Evolutionary conservation across 2,888 invertebrate species (phyloP).

Genomic region (Agrotis segetum): DNA sequence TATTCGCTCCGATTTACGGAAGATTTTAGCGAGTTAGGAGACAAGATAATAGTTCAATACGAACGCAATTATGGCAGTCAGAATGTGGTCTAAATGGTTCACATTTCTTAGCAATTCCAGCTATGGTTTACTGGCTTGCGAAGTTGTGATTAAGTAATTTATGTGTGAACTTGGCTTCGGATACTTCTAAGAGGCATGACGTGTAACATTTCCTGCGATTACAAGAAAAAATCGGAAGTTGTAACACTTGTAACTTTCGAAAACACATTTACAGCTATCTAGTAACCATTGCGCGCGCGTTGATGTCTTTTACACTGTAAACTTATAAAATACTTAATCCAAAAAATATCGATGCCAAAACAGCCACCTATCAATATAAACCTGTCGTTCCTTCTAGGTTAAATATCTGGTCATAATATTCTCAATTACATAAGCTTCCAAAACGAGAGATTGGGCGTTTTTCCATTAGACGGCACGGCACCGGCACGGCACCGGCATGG

Average conservation of each 20-base stretch:
- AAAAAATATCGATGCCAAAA: conserved; percentile 6
- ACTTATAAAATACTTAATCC: conserved; percentile 2
- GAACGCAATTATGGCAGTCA: conserved; percentile 26
- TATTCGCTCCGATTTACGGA: conserved; percentile 35
- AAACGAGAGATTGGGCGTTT: conserved; percentile 23
- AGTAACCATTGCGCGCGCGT: neutral
- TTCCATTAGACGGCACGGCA: too few species aligned
- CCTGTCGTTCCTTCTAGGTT: conserved; percentile 7
- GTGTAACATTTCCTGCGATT: conserved; percentile 25
- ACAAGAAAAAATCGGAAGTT: conserved; percentile 33
- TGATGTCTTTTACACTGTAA: neutral
- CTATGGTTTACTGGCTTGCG: neutral
- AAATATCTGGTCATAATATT: conserved; percentile 36
- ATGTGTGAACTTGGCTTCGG: conserved; percentile 46
- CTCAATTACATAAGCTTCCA: conserved; percentile 36
- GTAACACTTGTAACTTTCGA: conserved; percentile 27
- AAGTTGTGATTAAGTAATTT: conserved; percentile 27
- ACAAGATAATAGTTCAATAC: conserved; percentile 25
- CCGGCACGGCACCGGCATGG: too few species aligned
- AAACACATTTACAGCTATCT: neutral
- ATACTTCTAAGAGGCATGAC: conserved; percentile 7
- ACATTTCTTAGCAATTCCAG: conserved; percentile 18
- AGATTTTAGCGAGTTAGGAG: conserved; percentile 32
- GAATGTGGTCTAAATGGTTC: conserved; percentile 33
- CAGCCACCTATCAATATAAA: conserved; percentile 18